Percentiles rank a stretch among this genome's conserved stretches.
Conservation (phyloP, 1,140 invertebrate genomes). For the Augochlora pura region DNA sequence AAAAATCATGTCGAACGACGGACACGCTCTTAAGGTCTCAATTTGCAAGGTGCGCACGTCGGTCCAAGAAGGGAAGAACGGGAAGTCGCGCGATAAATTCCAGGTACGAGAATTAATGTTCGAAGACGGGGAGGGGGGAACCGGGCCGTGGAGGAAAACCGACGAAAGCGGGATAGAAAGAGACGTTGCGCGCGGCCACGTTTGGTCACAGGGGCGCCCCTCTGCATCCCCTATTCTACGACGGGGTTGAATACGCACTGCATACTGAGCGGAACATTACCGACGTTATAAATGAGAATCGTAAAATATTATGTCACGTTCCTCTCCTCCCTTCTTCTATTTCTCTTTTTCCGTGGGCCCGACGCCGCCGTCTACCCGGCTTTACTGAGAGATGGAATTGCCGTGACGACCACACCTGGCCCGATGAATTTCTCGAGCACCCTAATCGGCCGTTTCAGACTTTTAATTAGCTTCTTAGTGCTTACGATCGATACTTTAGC, state of each 20-base stretch:
- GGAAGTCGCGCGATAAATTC: constrained; percentile 59
- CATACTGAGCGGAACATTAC: constrained; percentile 69
- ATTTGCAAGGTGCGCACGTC: constrained; percentile 41
- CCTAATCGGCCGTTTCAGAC: too few species aligned
- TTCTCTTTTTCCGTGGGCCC: constrained; percentile 28
- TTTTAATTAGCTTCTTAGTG: too few species aligned
- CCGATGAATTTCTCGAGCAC: constrained; percentile 15
- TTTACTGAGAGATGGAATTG: constrained; percentile 58
- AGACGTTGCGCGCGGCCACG: too few species aligned
- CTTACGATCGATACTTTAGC: too few species aligned
- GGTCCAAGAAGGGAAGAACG: background rate
- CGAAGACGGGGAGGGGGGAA: background rate
- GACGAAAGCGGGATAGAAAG: background rate
- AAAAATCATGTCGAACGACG: background rate
- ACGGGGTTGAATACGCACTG: constrained; percentile 58
- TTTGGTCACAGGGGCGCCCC: constrained; percentile 24
- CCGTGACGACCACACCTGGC: constrained; percentile 31
- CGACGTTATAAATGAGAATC: constrained; percentile 70
- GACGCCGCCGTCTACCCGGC: background rate
- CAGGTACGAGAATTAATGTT: constrained; percentile 61
- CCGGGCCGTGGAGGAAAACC: background rate
- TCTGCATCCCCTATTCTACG: constrained; percentile 38
- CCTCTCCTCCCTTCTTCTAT: constrained; percentile 31
- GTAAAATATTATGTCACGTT: constrained; percentile 66
- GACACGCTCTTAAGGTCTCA: constrained; percentile 25